Base-by-base conservation (phyloP, 30 jellyfish, hydroid and myxozoan genomes). In the Turritopsis rubra region DNA sequence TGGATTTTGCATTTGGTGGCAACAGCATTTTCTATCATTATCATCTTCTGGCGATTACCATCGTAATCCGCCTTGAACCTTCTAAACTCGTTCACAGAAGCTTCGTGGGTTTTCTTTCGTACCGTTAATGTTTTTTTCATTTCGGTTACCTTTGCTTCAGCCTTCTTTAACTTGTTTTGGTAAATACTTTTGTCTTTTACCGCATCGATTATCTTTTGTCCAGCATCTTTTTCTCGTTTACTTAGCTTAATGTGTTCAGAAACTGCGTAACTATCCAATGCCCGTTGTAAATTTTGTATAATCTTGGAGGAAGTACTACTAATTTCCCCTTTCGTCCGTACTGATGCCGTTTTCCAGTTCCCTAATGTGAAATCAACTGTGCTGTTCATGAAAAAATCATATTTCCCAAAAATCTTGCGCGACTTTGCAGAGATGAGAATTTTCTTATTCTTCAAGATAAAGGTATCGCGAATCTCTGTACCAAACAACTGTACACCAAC, bases 261-360 rank as follows among this genome's bases (percentile, higher is more conserved):
- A 23, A 75, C 52, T 0, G 85, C 75, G 16, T 80, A 68, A 9
- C 54, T 20, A 72, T 92, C 93, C 70, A 92, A 31, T 66, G 24
- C 74, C 25, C 25, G 79, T 75, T 92, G 98, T 79, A 92, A 27
- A 22, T 80, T 81, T 24, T n/a, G 26, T 16, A 92, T 65, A 20
- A 92, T 41, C 28, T 25, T 53, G 20, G 96, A 85, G 9, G 96
- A 85, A 5, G 81, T 73, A 0, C 75, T 71, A 23, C 71, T 72
- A 0, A 95, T 95, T 1, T 54, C 31, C 7, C 98, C 98, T 21
- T 78, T 27, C 1, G 84, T 74, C 0, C 16, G 65, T 1, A 79
- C 90, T 8, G 91, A 65, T 79, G 83, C 79, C 95, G 80, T 75
- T 29, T 88, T 80, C 98, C 98, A 92, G 74, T 87, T 71, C 1